A percentile compares a stretch with the other conserved stretches of the same genome.
Evolutionary conservation across 2,888 invertebrate species (phyloP).

Genomic region (Pristionchus fissidentatus): DNA sequence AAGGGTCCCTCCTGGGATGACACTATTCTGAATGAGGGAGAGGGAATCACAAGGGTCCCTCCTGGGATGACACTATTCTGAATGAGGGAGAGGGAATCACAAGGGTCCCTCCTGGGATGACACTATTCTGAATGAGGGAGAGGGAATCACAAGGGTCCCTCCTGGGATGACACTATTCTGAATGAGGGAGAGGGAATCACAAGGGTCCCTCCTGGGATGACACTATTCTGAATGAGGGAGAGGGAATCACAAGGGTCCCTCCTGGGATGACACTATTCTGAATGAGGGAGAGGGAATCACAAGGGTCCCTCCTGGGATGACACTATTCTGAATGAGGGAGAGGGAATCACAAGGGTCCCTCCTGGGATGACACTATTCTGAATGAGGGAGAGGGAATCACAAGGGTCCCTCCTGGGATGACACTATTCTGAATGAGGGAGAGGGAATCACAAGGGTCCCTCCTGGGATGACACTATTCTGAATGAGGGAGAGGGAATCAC

Average conservation of each 20-base stretch:
- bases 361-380: slow-evolving; percentile 23
- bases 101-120: not conserved
- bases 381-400: not conserved
- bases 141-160: not conserved
- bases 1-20: not conserved
- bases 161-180: slow-evolving; percentile 23
- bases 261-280: slow-evolving; percentile 23
- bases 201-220: not conserved
- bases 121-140: slow-evolving; percentile 6
- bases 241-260: not conserved
- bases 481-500: not conserved
- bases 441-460: not conserved
- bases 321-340: slow-evolving; percentile 6
- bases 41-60: not conserved
- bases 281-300: not conserved
- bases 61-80: slow-evolving; percentile 23
- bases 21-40: slow-evolving; percentile 6
- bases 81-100: not conserved
- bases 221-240: slow-evolving; percentile 6
- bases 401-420: not conserved
- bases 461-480: slow-evolving; percentile 23
- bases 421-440: slow-evolving; percentile 6
- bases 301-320: not conserved
- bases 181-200: not conserved
- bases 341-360: not conserved